Evolutionary conservation across 2,113 vertebrate species (phyloP), one percentile per base, ranked within the genome.

Genomic region (Xenopus tropicalis): DNA sequence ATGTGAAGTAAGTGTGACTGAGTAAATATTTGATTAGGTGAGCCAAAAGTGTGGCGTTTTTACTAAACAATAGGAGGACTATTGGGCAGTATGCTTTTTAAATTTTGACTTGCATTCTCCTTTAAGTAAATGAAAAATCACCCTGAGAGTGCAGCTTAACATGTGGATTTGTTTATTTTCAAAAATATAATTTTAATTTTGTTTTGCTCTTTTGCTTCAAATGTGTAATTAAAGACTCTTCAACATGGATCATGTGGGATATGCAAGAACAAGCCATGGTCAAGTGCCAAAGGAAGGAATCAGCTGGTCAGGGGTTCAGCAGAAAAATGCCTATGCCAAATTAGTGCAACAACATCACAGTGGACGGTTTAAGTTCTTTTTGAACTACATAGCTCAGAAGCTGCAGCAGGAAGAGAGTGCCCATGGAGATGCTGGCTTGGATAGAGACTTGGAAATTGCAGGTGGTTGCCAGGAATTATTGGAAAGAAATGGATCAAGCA

Each of bases 331-430:
- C 3, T 95, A 95, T 0, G 83, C 88, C 10, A 84, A 88, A 72
- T 90, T 95, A 0, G 84, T 95, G 65, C 91, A 91, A 3, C 94
- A 93, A 78, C 94, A 96, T 79, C 86, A 85, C 81, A 94, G 93
- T 0, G 87, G 85, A 59, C 88, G 91, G 19, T 94, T 94, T 80
- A 87, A 79, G 14, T 84, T 80, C 20, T 93, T 92, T 59, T 42
- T 93, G 43, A 90, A 90, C 56, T 87, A 91, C 20, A 83, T 88
- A 61, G 85, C 87, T 0, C 85, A 89, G 84, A 88, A 91, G 70
- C 78, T 84, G 75, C 85, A 85, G 57, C 82, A 72, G 12, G 89
- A 90, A 0, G 88, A 86, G 1, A 61, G 65, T 14, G 22, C 14
- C 37, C 72, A 59, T 25, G 79, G 17, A 0, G 81, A 83, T n/a